Evolutionary conservation across 2,113 vertebrate genomes (phyloP), one percentile per base, ranked within the genome.

Genomic region (Chloropsis hardwickii): DNA sequence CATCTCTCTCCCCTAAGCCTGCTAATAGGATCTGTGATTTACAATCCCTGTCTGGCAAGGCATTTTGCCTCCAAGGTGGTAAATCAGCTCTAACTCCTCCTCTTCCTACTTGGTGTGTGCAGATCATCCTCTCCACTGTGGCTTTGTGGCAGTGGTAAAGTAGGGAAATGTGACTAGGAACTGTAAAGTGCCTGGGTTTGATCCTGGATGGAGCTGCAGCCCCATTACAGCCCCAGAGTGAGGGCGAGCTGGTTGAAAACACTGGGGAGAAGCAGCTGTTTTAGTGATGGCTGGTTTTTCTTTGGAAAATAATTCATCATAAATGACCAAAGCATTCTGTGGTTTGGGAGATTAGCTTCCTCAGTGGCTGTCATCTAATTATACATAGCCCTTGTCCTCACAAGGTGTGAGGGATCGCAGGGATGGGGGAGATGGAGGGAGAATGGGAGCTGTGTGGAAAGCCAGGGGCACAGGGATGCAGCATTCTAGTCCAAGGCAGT

Each of bases 391-490:
- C 14, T 14, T 61, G 22, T 37, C 31, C 47, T 76, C 17, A 35
- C 29, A 64, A 80, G 53, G 35, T 6, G 1, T 2, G n/a, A n/a
- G 3, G 42, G 14, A 31, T 81, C 0, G 0, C 11, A 69, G 54
- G 50, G 20, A 29, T 42, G n/a, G 27, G 7, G 39, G 18, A 85
- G 17, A 7, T 23, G 39, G 25, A 87, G 23, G 5, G 4, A 48
- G 9, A n/a, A 17, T 1, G 2, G 25, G n/a, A 27, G 37, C 39
- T 73, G 28, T 15, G 15, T 6, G 5, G 54, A 57, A 37, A 62
- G 8, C 6, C 0, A 1, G 21, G 20, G 42, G 22, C 37, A 44
- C 0, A 2, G 47, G 37, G 17, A 28, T 70, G 13, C 0, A 0
- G 24, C 44, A 54, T 25, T 37, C 42, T 58, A 44, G 8, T 33